Conservation (phyloP, 2,797 vertebrate genomes). For the Cottoperca gobio region DNA sequence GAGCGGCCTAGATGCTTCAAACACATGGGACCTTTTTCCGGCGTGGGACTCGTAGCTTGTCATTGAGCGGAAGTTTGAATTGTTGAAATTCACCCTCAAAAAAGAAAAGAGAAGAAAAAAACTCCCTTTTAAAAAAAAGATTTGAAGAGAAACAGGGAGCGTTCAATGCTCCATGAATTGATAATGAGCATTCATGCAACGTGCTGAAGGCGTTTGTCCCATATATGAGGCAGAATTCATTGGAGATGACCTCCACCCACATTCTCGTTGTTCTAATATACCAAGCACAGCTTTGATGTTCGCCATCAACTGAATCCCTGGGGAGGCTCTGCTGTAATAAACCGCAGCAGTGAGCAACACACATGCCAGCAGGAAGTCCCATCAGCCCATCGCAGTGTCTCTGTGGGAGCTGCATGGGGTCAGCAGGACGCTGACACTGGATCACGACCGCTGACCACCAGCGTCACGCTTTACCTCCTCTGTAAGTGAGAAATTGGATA, state of each 20-base stretch:
- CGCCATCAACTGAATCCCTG: conserved; percentile 74
- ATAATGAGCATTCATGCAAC: conserved; percentile 78
- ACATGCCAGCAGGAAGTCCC: conserved; percentile 64
- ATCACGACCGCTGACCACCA: conserved; percentile 22
- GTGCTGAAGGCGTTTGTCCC: conserved; percentile 76
- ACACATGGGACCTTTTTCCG: conserved; percentile 80
- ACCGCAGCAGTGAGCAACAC: conserved; percentile 43
- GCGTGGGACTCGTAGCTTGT: conserved; percentile 74
- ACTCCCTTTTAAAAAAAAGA: conserved; percentile 55
- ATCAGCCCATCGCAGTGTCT: conserved; percentile 41
- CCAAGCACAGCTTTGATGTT: conserved; percentile 75
- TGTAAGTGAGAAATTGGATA: not conserved
- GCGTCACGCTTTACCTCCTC: not conserved
- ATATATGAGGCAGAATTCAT: conserved; percentile 74
- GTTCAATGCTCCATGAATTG: conserved; percentile 78
- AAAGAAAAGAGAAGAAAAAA: conserved; percentile 28
- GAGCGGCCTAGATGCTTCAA: conserved; percentile 83
- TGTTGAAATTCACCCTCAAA: conserved; percentile 70
- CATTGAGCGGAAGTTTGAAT: conserved; percentile 81
- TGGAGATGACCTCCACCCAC: conserved; percentile 84
- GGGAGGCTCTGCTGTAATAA: conserved; percentile 70
- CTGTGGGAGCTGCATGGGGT: conserved; percentile 46
- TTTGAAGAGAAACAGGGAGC: conserved; percentile 56
- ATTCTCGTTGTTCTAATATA: conserved; percentile 71
- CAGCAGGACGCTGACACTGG: conserved; percentile 34